Evolutionary conservation across 2,888 invertebrate genomes (phyloP).

Genomic region (Drosophila quinaria): DNA sequence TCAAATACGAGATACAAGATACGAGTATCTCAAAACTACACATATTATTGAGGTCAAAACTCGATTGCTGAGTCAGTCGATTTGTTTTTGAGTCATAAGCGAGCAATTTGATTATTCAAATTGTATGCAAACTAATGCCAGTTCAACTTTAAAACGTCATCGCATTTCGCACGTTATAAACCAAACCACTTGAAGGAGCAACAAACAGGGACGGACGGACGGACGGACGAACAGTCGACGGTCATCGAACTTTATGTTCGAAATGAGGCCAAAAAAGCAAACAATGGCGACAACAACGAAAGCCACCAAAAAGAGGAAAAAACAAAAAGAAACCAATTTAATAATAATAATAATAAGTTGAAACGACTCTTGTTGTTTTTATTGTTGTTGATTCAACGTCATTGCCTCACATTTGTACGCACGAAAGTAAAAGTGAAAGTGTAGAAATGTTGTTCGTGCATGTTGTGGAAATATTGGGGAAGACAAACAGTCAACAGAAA

Average conservation of each 20-base stretch:
- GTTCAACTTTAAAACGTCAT: conserved; percentile 47
- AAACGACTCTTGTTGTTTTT: conserved; percentile 29
- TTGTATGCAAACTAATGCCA: conserved; percentile 58
- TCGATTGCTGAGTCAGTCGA: conserved; percentile 30
- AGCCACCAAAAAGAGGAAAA: conserved; percentile 30
- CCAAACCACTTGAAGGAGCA: conserved; percentile 45
- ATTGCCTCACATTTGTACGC: conserved; percentile 55
- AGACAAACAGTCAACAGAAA: not conserved
- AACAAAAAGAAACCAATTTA: conserved; percentile 41
- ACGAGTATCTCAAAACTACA: conserved; percentile 1
- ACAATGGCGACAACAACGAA: conserved; percentile 49
- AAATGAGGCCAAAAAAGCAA: conserved; percentile 73
- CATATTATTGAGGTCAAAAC: conserved; percentile 42
- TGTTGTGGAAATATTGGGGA: conserved; percentile 48
- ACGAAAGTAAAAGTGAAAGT: conserved; percentile 83
- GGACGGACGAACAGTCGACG: conserved; percentile 25
- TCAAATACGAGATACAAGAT: conserved; percentile 2
- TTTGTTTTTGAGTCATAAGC: conserved; percentile 21
- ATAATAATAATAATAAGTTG: conserved; percentile 52
- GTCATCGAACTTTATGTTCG: conserved; percentile 67
- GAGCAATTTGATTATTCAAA: conserved; percentile 48
- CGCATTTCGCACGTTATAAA: conserved; percentile 40
- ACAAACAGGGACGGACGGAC: conserved; percentile 3
- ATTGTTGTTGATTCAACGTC: conserved; percentile 21
- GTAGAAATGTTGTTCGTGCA: conserved; percentile 63